Evolutionary conservation across 2,888 invertebrate genomes (phyloP), one percentile per base, ranked within the genome.

Genomic region (Heliconius ismenius): DNA sequence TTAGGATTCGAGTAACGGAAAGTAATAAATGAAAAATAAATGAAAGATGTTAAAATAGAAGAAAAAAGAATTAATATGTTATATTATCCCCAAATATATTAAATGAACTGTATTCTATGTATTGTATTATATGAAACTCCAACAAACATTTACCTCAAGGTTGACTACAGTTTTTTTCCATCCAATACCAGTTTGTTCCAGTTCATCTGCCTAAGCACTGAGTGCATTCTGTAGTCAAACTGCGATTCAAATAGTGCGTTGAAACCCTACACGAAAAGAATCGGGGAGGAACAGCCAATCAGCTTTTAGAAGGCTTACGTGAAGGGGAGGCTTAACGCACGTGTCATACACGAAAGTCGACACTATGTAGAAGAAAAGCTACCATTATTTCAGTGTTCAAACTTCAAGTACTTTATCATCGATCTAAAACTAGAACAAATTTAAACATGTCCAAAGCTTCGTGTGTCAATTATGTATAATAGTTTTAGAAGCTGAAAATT

Each of bases 221-320:
- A 76, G 72, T 65, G 76, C 75, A 77, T 70, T 77, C 77, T 77
- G 77, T 85, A 83, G 84, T 82, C 82, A 85, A 84, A 84, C 83
- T 83, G 82, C 84, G 84, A 85, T 85, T 83, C 82, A 81, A 82
- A 83, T 84, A 84, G 81, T 83, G 80, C 83, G 78, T 81, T 79
- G 87, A 89, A 91, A 89, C 87, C 87, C 82, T 88, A 89, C 84
- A 87, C 85, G 85, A 83, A 83, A 83, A 82, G 83, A 87, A 87
- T 83, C 83, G 81, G 83, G 82, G 79, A 83, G 81, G 83, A 79
- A 82, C 85, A 81, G 81, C 90, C 90, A 90, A 90, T 90, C 86
- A 84, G 86, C 77, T 80, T 77, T 76, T 74, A 80, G 79, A 82
- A 80, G 83, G 87, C 87, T 89, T 83, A 82, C 76, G 81, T 81